Percentiles rank a stretch among this genome's conserved stretches.
These are phyloP conservation scores for Platygyra sinensis DNA, from an alignment of 64 coral and sea anemone genomes.

Conservation along the genomic window DNA sequence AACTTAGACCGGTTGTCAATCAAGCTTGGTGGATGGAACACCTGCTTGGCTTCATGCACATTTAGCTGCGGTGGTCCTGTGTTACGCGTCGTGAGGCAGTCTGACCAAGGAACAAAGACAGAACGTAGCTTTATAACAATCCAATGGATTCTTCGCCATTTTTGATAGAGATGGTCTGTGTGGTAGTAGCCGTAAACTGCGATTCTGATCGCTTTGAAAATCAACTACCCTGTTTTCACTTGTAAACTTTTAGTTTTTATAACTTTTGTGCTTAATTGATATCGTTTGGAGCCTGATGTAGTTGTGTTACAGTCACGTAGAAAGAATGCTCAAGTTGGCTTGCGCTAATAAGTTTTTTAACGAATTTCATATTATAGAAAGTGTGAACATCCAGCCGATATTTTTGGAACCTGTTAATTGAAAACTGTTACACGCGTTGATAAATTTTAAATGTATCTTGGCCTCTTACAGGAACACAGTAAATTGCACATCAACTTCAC, in stretches of 20 bases:
- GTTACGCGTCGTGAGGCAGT: not conserved
- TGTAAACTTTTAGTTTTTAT: not conserved
- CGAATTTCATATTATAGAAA: not conserved
- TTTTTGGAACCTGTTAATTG: slow-evolving; percentile 13
- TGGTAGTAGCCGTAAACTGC: not conserved
- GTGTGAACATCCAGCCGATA: not conserved
- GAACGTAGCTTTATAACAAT: not conserved
- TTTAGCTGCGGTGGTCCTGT: not conserved
- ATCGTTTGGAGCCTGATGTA: not conserved
- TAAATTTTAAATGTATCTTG: not conserved
- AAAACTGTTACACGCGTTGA: not conserved
- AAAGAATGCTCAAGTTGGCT: not conserved
- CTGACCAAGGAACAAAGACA: not conserved
- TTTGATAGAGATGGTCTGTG: not conserved
- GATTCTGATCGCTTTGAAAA: not conserved
- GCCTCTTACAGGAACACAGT: not conserved
- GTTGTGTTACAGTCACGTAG: not conserved
- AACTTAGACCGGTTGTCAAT: slow-evolving; percentile 74
- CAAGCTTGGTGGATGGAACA: slow-evolving; percentile 35
- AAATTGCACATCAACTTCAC: not conserved
- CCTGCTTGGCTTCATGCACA: not conserved
- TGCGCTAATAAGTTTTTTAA: not conserved
- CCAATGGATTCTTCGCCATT: not conserved
- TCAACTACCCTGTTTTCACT: not conserved
- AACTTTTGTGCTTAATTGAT: not conserved